Evolutionary conservation across 2,113 vertebrate species (phyloP).

Genomic region (Pterocles burchelli): DNA sequence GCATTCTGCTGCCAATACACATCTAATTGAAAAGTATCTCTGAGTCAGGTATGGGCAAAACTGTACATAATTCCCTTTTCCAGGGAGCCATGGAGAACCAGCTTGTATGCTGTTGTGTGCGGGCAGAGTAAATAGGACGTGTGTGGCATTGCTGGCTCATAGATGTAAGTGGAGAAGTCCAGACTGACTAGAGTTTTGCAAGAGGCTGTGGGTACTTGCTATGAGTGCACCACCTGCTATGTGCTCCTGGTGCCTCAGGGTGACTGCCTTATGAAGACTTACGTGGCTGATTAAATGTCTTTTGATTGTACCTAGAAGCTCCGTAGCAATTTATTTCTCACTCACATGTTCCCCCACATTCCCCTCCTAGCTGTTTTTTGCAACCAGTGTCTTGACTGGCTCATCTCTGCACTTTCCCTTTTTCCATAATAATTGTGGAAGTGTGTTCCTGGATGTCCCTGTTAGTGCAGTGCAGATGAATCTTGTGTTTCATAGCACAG

Average conservation of each 20-base stretch:
- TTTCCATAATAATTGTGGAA: neutral
- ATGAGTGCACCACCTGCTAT: too few species aligned
- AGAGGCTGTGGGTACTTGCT: neutral
- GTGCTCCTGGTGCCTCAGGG: neutral
- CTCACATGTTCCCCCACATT: neutral
- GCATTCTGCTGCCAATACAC: neutral
- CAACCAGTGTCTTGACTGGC: neutral
- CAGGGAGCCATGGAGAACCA: neutral
- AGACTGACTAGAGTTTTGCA: neutral
- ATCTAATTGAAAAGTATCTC: neutral
- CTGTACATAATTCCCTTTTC: neutral
- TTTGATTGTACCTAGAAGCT: neutral
- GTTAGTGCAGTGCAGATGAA: neutral
- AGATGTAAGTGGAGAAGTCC: neutral
- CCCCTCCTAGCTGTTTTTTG: neutral
- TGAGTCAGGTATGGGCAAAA: neutral
- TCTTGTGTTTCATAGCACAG: neutral
- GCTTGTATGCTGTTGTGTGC: neutral
- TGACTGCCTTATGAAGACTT: neutral
- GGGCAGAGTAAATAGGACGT: neutral
- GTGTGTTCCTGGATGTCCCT: neutral
- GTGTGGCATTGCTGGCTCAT: rapidly evolving
- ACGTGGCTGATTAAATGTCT: neutral
- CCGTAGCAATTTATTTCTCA: neutral
- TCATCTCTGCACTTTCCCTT: neutral